Evolutionary conservation across 1,140 invertebrate species (phyloP).

Genomic region (Augochlora pura): DNA sequence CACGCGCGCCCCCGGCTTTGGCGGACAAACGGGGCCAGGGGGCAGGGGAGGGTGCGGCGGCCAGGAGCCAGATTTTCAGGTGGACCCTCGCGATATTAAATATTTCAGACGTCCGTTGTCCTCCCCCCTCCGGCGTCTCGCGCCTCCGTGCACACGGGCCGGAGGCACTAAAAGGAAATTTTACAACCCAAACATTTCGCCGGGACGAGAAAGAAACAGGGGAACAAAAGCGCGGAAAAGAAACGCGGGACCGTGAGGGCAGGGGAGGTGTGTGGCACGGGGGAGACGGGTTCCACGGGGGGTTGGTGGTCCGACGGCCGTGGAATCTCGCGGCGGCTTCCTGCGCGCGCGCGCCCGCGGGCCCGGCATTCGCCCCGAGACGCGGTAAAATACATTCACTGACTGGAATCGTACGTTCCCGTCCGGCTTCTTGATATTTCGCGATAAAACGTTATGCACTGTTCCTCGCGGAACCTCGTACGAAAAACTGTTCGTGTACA

Average conservation of each 20-base stretch:
- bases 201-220: slow-evolving; percentile 6
- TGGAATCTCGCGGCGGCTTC: slow-evolving; percentile 21
- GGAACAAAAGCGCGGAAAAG: slow-evolving; percentile 8
- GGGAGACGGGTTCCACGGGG: background rate
- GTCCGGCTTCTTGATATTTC: too few species aligned
- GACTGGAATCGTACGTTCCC: too few species aligned
- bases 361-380: too few species aligned
- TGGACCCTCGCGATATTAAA: slow-evolving; percentile 55
- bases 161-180: slow-evolving; percentile 52
- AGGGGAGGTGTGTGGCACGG: background rate
- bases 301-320: background rate
- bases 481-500: too few species aligned
- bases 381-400: too few species aligned
- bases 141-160: slow-evolving; percentile 21
- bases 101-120: slow-evolving; percentile 54
- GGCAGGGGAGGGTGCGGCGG: too few species aligned
- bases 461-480: too few species aligned
- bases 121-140: slow-evolving; percentile 3
- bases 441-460: too few species aligned
- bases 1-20: background rate
- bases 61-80: slow-evolving; percentile 45
- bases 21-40: slow-evolving; percentile 23
- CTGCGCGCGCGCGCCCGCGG: too few species aligned
- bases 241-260: background rate
- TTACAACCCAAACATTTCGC: slow-evolving; percentile 55